Conservation (phyloP, 2,797 vertebrate species). For the Benthosema pterotum region DNA sequence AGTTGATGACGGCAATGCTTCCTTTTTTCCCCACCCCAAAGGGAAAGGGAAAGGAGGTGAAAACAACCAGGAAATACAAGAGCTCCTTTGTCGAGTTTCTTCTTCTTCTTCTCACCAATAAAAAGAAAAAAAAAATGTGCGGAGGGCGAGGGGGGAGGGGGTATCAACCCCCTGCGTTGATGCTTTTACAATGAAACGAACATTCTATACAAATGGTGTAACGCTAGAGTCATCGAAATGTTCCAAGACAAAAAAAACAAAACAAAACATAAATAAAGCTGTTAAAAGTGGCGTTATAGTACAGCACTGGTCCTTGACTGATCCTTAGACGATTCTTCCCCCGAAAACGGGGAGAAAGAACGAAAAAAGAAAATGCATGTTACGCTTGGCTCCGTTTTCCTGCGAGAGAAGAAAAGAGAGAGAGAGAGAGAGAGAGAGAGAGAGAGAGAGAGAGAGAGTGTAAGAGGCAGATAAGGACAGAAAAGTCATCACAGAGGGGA, state of each 20-base stretch:
- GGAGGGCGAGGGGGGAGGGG: constrained; percentile 1
- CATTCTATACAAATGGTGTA: constrained; percentile 78
- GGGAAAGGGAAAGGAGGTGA: constrained; percentile 52
- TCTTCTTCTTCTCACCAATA: constrained; percentile 18
- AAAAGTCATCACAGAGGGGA: too few species aligned
- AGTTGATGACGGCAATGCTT: constrained; percentile 56
- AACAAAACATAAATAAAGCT: constrained; percentile 91
- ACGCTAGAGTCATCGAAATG: constrained; percentile 83
- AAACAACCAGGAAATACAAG: constrained; percentile 38
- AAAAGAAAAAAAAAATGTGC: constrained; percentile 27
- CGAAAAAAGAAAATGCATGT: constrained; percentile 51
- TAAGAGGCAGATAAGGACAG: background rate
- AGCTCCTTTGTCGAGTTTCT: constrained; percentile 19
- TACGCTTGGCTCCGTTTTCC: constrained; percentile 60
- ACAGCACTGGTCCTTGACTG: constrained; percentile 86
- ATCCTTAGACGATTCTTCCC: constrained; percentile 58
- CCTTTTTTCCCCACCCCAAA: constrained; percentile 59
- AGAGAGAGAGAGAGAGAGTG: constrained; percentile 13
- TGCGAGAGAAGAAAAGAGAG: constrained; percentile 34
- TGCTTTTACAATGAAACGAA: constrained; percentile 85
- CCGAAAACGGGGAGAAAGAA: constrained; percentile 49
- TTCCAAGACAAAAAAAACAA: constrained; percentile 77
- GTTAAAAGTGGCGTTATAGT: constrained; percentile 89
- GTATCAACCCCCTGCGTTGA: constrained; percentile 66
- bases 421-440: constrained; percentile 12